Percentiles rank a stretch among this genome's conserved stretches.
Conservation (phyloP, 2,113 vertebrate genomes). For the Columba janthina region DNA sequence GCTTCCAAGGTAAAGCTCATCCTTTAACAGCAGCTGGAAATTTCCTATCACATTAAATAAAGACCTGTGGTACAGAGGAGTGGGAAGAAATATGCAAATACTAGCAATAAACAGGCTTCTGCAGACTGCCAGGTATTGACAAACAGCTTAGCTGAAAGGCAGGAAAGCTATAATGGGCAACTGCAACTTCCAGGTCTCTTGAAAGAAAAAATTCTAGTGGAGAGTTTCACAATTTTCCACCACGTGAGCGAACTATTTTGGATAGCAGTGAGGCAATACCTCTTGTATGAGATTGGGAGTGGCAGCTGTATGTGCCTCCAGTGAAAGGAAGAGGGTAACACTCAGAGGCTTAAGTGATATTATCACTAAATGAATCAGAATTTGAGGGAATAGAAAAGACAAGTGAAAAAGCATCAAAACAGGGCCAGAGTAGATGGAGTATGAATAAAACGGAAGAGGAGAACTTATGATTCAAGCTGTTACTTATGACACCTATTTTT, state of each 20-base stretch:
- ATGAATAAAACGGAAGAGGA: neutral
- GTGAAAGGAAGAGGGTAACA: constrained; percentile 33
- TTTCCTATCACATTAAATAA: neutral
- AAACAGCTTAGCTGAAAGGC: neutral
- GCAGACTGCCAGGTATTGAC: neutral
- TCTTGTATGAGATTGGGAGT: neutral
- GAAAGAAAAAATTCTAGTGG: neutral
- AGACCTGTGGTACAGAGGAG: neutral
- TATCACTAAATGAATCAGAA: constrained; percentile 17
- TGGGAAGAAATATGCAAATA: neutral
- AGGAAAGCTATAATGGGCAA: neutral
- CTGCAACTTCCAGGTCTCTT: neutral
- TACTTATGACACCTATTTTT: neutral
- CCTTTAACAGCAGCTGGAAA: neutral
- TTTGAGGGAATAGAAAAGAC: neutral
- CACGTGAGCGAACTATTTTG: constrained; percentile 37
- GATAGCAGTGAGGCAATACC: constrained; percentile 38
- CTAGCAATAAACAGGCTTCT: neutral
- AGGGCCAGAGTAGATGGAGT: neutral
- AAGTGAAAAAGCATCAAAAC: neutral
- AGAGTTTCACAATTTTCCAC: constrained; percentile 50
- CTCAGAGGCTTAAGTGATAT: neutral
- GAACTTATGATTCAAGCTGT: neutral
- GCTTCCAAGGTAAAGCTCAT: neutral
- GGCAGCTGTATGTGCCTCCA: neutral